Evolutionary conservation across 2,113 vertebrate genomes (phyloP).

Genomic region (Gulo gulo): DNA sequence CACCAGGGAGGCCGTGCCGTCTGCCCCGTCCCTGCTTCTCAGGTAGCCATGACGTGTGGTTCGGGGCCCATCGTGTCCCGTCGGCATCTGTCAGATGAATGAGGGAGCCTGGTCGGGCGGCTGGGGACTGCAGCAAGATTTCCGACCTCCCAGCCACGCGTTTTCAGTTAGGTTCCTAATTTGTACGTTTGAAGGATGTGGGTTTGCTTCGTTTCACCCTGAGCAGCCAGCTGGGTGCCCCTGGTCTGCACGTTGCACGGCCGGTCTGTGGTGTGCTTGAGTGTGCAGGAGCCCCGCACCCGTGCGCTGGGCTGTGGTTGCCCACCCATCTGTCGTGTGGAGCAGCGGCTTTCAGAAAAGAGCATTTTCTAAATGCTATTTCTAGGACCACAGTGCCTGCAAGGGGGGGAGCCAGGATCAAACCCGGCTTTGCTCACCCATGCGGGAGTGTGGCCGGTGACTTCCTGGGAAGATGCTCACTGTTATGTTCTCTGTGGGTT

Average conservation of each 20-base stretch:
- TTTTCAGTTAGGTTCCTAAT: neutral
- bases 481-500: neutral
- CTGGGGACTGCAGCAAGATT: neutral
- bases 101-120: neutral
- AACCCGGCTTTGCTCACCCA: neutral
- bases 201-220: neutral
- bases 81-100: fast-evolving
- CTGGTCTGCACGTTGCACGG: neutral
- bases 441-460: neutral
- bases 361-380: neutral
- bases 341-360: neutral
- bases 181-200: fast-evolving
- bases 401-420: neutral
- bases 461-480: neutral
- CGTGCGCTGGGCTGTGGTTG: fast-evolving
- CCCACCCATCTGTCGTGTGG: neutral
- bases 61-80: neutral
- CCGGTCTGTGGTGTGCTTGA: too few species aligned
- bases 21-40: neutral
- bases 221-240: neutral
- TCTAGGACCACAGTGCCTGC: neutral
- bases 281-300: neutral
- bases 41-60: too few species aligned
- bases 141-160: fast-evolving
- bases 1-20: fast-evolving